phyloP scores from a whole-genome alignment of 1,140 invertebrate genomes.

The Bombus affinis region DNA sequence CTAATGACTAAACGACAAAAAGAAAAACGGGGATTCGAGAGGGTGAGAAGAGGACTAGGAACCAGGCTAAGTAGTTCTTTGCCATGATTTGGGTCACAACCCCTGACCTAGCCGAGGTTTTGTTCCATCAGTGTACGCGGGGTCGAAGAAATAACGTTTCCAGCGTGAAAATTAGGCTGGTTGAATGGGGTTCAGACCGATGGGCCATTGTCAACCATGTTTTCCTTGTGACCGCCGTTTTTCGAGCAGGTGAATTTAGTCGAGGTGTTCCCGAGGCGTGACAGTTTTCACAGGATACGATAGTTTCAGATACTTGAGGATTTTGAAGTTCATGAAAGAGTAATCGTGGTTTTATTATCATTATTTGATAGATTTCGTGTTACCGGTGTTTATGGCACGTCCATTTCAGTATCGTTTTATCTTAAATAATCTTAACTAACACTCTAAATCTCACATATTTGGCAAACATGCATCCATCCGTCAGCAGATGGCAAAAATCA shows the following conservation, averaged over 20 bases:
- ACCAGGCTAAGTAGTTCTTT: conserved; percentile 36
- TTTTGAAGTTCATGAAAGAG: neutral
- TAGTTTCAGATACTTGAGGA: neutral
- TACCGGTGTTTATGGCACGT: too few species aligned
- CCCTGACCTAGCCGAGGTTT: neutral
- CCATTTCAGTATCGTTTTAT: too few species aligned
- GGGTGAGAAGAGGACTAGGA: neutral
- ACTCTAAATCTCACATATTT: neutral
- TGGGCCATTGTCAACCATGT: neutral
- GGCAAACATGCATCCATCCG: neutral
- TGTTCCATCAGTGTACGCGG: too few species aligned
- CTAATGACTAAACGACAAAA: conserved; percentile 60
- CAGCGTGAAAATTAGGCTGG: neutral
- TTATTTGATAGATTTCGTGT: neutral
- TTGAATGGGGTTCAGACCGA: neutral
- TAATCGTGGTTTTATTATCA: neutral
- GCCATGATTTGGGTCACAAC: conserved; percentile 40
- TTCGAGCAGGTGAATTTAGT: neutral
- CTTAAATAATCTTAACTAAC: neutral
- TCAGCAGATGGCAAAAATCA: neutral
- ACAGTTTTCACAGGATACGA: neutral
- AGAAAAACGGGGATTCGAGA: conserved; percentile 1
- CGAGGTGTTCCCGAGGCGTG: too few species aligned
- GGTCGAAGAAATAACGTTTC: neutral
- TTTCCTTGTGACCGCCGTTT: neutral